Conservation (phyloP, 35 echinoderm and acorn worm genomes). For the Stichopus chloronotus region DNA sequence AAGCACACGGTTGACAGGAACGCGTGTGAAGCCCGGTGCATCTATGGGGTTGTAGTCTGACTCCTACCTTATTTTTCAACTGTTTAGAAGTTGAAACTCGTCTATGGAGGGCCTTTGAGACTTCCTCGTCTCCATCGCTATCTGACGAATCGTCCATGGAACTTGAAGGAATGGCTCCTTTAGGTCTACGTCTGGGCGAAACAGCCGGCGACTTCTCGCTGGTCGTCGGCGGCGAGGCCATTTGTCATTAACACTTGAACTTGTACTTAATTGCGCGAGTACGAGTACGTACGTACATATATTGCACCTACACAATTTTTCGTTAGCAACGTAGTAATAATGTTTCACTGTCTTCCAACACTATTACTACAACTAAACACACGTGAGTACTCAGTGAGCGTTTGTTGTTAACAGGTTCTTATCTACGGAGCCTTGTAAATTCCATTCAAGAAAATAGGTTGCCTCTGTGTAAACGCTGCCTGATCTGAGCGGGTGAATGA, state of each 20-base stretch:
- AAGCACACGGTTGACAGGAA: slow-evolving; percentile 12
- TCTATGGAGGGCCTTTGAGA: slow-evolving; percentile 88
- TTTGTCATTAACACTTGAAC: slow-evolving; percentile 10
- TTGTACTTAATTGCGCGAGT: not conserved
- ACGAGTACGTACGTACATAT: not conserved
- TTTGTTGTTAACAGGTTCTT: not conserved
- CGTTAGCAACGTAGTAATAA: not conserved
- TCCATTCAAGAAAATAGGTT: not conserved
- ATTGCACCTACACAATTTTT: not conserved
- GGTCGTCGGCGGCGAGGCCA: slow-evolving; percentile 42
- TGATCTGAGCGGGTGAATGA: no score
- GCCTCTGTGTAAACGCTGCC: no score
- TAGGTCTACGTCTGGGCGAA: slow-evolving; percentile 78
- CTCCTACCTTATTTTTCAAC: slow-evolving; percentile 91
- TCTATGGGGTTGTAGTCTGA: not conserved
- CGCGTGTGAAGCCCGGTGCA: not conserved
- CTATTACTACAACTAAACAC: not conserved
- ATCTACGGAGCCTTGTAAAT: not conserved
- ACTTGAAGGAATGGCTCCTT: slow-evolving; percentile 64
- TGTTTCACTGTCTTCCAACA: not conserved
- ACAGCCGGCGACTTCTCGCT: slow-evolving; percentile 52
- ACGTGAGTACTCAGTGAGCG: not conserved
- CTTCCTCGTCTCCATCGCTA: slow-evolving; percentile 87
- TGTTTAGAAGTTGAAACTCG: slow-evolving; percentile 98
- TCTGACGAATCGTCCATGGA: slow-evolving; percentile 91